Percentiles rank a stretch among this genome's conserved stretches.
phyloP scores from a whole-genome alignment of 2,888 invertebrate genomes.

The Lycophotia porphyrea region DNA sequence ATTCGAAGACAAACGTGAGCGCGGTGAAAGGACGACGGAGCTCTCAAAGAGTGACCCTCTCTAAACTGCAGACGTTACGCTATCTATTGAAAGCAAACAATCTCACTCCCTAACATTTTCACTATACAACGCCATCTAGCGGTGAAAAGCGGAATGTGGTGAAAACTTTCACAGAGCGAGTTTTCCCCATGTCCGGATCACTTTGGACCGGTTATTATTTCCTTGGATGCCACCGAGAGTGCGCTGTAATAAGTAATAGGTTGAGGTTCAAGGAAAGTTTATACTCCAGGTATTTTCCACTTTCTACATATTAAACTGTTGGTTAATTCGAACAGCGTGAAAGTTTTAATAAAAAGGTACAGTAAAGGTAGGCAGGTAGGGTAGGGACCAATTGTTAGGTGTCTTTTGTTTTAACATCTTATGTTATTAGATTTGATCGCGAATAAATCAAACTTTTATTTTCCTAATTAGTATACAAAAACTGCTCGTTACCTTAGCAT shows the following conservation, averaged over 20 bases:
- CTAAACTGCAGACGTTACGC: not conserved
- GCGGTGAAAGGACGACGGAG: not conserved
- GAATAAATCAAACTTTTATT: not conserved
- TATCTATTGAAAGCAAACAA: constrained; percentile 21
- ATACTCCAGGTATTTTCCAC: not conserved
- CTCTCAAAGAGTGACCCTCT: not conserved
- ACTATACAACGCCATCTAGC: constrained; percentile 48
- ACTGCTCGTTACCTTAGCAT: not conserved
- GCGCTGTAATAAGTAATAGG: constrained; percentile 39
- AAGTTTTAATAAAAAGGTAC: not conserved
- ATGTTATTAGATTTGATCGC: not conserved
- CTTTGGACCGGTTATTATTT: constrained; percentile 1
- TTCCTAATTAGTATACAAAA: not conserved
- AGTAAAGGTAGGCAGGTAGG: not conserved
- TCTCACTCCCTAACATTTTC: not conserved
- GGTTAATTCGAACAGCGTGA: not conserved
- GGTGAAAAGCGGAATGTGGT: constrained; percentile 37
- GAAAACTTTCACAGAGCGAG: constrained; percentile 8
- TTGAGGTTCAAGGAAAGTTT: not conserved
- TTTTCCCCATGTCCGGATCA: not conserved
- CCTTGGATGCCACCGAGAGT: constrained; percentile 16
- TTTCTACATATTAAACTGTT: not conserved
- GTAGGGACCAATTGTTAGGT: not conserved
- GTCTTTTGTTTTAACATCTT: not conserved
- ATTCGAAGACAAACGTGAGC: not conserved